Conservation (phyloP, 2,797 vertebrate genomes). For the Chelon labrosus region DNA sequence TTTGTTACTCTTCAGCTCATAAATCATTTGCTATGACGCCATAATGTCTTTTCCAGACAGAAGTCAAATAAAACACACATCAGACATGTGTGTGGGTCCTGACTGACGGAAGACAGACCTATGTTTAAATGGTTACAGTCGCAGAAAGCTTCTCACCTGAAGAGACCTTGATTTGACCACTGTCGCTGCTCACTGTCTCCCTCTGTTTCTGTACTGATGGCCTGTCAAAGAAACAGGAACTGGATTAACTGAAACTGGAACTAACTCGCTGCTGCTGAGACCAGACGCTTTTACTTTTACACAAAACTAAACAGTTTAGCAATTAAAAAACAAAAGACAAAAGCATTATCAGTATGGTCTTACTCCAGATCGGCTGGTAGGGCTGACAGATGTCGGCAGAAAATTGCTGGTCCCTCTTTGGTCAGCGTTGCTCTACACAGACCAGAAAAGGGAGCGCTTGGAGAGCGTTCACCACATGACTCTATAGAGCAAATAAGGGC, state of each 20-base stretch:
- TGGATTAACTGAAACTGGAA: background rate
- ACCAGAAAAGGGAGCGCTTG: constrained; percentile 7
- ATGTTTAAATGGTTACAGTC: background rate
- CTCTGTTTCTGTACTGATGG: constrained; percentile 36
- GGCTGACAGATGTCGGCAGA: constrained; percentile 24
- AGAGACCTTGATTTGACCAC: constrained; percentile 42
- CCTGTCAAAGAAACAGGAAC: constrained; percentile 37
- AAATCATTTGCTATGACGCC: background rate
- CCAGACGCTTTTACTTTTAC: background rate
- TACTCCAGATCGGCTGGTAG: constrained; percentile 59
- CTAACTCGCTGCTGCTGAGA: background rate
- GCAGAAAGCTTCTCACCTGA: constrained; percentile 53
- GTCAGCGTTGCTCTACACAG: constrained; percentile 19
- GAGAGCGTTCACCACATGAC: constrained; percentile 45
- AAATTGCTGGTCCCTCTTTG: constrained; percentile 30
- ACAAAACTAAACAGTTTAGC: background rate
- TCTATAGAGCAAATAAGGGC: constrained; percentile 45
- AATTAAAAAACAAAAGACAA: background rate
- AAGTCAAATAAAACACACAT: constrained; percentile 2
- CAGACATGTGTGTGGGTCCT: background rate
- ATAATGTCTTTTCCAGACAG: constrained; percentile 6
- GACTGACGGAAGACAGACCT: background rate
- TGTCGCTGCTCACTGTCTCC: constrained; percentile 47
- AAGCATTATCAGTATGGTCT: constrained; percentile 16
- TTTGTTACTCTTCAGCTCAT: constrained; percentile 26